A percentile compares a stretch with the other conserved stretches of the same genome.
phyloP scores from a whole-genome alignment of 2,797 vertebrate genomes.

The Mus minutoides region DNA sequence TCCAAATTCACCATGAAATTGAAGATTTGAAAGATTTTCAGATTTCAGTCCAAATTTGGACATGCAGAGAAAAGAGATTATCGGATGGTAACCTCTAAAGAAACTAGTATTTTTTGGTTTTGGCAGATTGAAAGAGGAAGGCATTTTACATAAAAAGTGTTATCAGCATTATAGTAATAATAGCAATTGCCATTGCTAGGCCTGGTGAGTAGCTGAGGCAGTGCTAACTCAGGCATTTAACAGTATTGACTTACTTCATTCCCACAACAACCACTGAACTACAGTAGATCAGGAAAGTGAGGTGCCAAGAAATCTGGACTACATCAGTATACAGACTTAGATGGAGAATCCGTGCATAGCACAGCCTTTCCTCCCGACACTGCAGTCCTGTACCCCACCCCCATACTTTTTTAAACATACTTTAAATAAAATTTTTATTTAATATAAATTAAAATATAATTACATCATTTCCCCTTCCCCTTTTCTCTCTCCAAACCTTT shows the following conservation, averaged over 20 bases:
- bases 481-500: not conserved
- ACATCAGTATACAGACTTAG: not conserved
- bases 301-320: not conserved
- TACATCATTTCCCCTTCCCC: too few species aligned
- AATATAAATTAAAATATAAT: not conserved
- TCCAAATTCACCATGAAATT: not conserved
- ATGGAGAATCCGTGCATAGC: not conserved
- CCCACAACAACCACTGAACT: not conserved
- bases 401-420: not conserved
- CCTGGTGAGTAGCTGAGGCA: not conserved
- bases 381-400: not conserved
- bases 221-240: not conserved
- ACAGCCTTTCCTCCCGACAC: not conserved
- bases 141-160: slow-evolving; percentile 1
- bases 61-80: not conserved
- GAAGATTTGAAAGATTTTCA: not conserved
- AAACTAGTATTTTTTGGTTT: slow-evolving; percentile 38
- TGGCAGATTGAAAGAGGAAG: slow-evolving; percentile 35
- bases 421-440: not conserved
- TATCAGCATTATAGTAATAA: slow-evolving; percentile 13
- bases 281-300: not conserved
- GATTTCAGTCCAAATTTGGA: slow-evolving; percentile 39
- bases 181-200: not conserved
- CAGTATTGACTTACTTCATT: slow-evolving; percentile 24
- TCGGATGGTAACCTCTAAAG: slow-evolving; percentile 23